These are phyloP conservation scores for Anas platyrhynchos DNA, from an alignment of 2,113 vertebrate species.

Conservation along the genomic window DNA sequence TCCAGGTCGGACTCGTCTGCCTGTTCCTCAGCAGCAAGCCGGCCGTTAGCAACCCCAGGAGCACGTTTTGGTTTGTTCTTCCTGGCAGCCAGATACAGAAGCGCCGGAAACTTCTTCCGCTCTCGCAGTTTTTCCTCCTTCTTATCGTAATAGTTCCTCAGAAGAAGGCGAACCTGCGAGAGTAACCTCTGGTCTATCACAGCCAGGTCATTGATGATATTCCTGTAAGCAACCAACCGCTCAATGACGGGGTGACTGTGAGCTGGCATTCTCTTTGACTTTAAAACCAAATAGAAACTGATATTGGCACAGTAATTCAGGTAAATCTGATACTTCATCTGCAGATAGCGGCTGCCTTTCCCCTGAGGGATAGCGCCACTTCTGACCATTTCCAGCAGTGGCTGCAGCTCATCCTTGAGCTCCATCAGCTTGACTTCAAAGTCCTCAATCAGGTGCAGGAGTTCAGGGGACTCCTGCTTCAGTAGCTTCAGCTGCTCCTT, in stretches of 20 bases:
- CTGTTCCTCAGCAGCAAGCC: fast-evolving
- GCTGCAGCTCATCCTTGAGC: conserved; percentile 88
- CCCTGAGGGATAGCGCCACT: conserved; percentile 84
- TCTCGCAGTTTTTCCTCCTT: not conserved
- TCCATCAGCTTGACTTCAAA: conserved; percentile 90
- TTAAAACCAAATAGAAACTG: conserved; percentile 94
- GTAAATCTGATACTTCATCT: conserved; percentile 92
- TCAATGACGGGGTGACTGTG: conserved; percentile 94
- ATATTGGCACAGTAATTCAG: conserved; percentile 96
- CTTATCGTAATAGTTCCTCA: conserved; percentile 58
- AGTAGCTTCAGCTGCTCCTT: conserved; percentile 93
- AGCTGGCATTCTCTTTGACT: conserved; percentile 86
- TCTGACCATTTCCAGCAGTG: conserved; percentile 86
- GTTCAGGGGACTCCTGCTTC: conserved; percentile 93
- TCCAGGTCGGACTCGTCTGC: conserved; percentile 72
- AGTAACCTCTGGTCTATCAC: conserved; percentile 84
- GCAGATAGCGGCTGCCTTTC: conserved; percentile 88
- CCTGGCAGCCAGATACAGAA: not conserved
- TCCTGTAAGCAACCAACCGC: conserved; percentile 90
- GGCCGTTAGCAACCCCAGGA: not conserved
- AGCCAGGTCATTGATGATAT: conserved; percentile 84
- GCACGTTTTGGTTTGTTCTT: conserved; percentile 27
- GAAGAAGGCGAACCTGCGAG: conserved; percentile 80
- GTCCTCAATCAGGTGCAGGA: conserved; percentile 92
- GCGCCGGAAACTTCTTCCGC: conserved; percentile 33